Conservation (phyloP, 1,140 invertebrate species). For the Capitella teleta region DNA sequence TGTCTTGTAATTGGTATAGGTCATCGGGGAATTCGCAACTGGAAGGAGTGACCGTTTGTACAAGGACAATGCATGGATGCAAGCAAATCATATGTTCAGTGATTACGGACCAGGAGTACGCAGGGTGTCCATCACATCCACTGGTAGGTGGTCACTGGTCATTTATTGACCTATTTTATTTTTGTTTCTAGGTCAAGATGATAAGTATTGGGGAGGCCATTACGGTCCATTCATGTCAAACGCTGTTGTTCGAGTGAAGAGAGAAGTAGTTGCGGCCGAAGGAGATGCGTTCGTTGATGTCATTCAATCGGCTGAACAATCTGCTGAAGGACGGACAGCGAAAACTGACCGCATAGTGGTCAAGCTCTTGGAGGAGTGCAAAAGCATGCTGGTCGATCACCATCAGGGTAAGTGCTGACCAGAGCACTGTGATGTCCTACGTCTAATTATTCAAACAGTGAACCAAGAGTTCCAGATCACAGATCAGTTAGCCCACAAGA, state of each 20-base stretch:
- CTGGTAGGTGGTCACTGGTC: conserved; percentile 16
- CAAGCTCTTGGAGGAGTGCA: no score
- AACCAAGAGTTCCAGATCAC: no score
- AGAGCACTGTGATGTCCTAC: no score
- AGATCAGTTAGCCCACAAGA: no score
- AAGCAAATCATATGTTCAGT: conserved; percentile 14
- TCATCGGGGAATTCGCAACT: conserved; percentile 12
- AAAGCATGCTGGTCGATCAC: no score
- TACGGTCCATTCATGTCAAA: conserved; percentile 19
- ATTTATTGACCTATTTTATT: no score
- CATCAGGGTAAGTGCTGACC: no score
- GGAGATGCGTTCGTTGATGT: conserved; percentile 19
- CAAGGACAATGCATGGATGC: conserved; percentile 15
- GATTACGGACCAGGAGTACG: conserved; percentile 20
- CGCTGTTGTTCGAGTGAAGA: conserved; percentile 18
- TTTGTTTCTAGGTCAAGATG: conserved; percentile 21
- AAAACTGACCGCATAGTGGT: no score
- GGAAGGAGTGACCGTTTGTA: conserved; percentile 17
- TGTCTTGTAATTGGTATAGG: conserved; percentile 9
- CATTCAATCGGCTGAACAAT: no score
- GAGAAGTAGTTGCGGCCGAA: conserved; percentile 15
- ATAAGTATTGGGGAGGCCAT: conserved; percentile 24
- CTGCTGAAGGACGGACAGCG: no score
- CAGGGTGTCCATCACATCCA: conserved; percentile 14
- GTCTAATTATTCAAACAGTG: no score